These are phyloP conservation scores for Craniophora ligustri DNA, from an alignment of 2,888 invertebrate genomes.

Conservation along the genomic window DNA sequence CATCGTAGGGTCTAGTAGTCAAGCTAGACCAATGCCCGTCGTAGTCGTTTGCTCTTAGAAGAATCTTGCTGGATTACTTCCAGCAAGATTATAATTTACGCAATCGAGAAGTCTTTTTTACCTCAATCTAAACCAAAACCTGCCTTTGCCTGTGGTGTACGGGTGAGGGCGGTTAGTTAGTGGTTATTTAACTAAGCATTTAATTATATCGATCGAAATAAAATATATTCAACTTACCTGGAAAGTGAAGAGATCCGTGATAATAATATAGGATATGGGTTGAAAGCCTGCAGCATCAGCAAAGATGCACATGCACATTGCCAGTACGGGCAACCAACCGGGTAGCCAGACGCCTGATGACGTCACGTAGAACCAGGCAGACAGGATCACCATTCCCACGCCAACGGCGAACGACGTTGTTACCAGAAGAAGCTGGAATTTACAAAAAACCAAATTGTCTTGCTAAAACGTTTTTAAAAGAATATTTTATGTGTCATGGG, in stretches of 20 bases:
- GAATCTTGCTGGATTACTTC: too few species aligned
- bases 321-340: slow-evolving; percentile 81
- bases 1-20: too few species aligned
- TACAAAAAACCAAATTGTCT: slow-evolving; percentile 1
- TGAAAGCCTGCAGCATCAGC: slow-evolving; percentile 84
- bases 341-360: slow-evolving; percentile 74
- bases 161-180: too few species aligned
- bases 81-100: too few species aligned
- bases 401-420: slow-evolving; percentile 78
- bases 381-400: slow-evolving; percentile 75
- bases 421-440: slow-evolving; percentile 77
- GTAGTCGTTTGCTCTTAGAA: too few species aligned
- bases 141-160: too few species aligned
- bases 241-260: slow-evolving; percentile 82
- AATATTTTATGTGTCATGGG: too few species aligned
- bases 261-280: slow-evolving; percentile 83
- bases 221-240: slow-evolving; percentile 69
- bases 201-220: too few species aligned
- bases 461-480: neutral
- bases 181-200: too few species aligned
- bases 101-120: too few species aligned
- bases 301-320: slow-evolving; percentile 83
- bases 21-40: too few species aligned
- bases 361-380: slow-evolving; percentile 82
- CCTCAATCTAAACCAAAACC: too few species aligned